These are phyloP conservation scores for Scaptomyza graminum DNA, from an alignment of 1,140 invertebrate species.

Conservation along the genomic window DNA sequence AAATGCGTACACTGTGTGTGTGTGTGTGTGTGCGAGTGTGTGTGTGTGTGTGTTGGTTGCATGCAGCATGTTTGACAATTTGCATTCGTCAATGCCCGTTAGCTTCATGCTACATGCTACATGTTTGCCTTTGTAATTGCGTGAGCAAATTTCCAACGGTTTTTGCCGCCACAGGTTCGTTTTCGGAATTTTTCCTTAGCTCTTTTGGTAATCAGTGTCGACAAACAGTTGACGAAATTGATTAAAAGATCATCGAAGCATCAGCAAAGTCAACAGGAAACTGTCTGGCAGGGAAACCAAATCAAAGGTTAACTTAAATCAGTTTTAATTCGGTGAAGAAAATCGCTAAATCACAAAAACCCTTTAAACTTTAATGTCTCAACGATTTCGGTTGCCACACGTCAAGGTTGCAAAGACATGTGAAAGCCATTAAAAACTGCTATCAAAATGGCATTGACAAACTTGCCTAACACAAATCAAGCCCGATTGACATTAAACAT, in stretches of 20 bases:
- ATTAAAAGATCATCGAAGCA: slow-evolving; percentile 2
- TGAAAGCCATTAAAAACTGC: too few relatives aligned
- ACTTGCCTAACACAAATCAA: too few relatives aligned
- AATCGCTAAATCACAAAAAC: too few relatives aligned
- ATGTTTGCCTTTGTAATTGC: slow-evolving; percentile 52
- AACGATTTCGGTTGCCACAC: too few relatives aligned
- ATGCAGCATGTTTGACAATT: slow-evolving; percentile 68
- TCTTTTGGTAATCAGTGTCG: slow-evolving; percentile 25
- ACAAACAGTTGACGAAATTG: slow-evolving; percentile 12
- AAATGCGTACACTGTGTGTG: slow-evolving; percentile 27
- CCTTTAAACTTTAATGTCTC: too few relatives aligned
- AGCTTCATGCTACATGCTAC: neutral
- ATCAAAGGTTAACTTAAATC: too few relatives aligned
- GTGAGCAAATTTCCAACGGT: slow-evolving; percentile 30
- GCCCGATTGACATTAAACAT: too few relatives aligned
- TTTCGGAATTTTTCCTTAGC: slow-evolving; percentile 9
- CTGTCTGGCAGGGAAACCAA: too few relatives aligned
- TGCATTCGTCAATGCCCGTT: slow-evolving; percentile 39
- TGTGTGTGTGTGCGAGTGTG: neutral
- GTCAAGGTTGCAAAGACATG: too few relatives aligned
- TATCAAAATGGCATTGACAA: too few relatives aligned
- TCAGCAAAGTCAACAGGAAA: too few relatives aligned
- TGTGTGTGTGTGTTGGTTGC: neutral
- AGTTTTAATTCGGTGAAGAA: too few relatives aligned
- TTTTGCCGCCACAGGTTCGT: slow-evolving; percentile 2